These are phyloP conservation scores for Drosophila phalerata DNA, from an alignment of 2,888 invertebrate species.

Conservation along the genomic window DNA sequence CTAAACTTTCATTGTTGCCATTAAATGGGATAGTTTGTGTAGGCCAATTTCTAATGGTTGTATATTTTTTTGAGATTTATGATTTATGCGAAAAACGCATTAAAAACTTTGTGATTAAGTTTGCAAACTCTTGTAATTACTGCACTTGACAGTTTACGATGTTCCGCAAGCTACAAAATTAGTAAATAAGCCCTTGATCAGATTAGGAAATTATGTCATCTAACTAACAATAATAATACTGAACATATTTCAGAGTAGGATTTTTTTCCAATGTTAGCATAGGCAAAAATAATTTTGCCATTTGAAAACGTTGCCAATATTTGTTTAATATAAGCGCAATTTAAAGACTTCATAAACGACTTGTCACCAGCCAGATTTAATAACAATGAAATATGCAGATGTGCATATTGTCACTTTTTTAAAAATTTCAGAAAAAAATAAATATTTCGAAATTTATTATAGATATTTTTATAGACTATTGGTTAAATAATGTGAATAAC, in stretches of 20 bases:
- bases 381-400: too few relatives aligned
- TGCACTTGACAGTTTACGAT: slow-evolving; percentile 16
- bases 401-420: too few relatives aligned
- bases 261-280: neutral
- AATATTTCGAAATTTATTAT: too few relatives aligned
- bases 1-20: slow-evolving; percentile 45
- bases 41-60: slow-evolving; percentile 28
- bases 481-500: too few relatives aligned
- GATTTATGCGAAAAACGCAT: slow-evolving; percentile 26
- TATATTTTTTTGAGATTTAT: slow-evolving; percentile 7
- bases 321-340: neutral
- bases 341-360: too few relatives aligned
- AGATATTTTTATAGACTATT: too few relatives aligned
- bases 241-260: neutral
- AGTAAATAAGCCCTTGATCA: neutral
- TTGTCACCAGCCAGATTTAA: neutral
- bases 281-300: neutral
- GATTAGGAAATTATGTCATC: neutral
- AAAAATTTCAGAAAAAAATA: too few relatives aligned
- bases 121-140: slow-evolving; percentile 27
- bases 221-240: neutral
- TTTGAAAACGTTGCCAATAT: neutral
- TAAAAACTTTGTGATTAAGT: slow-evolving; percentile 33
- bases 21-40: slow-evolving; percentile 48
- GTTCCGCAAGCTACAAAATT: slow-evolving; percentile 11